These are phyloP conservation scores for Nasonia longicornis DNA, from an alignment of 1,140 invertebrate species.

Conservation along the genomic window DNA sequence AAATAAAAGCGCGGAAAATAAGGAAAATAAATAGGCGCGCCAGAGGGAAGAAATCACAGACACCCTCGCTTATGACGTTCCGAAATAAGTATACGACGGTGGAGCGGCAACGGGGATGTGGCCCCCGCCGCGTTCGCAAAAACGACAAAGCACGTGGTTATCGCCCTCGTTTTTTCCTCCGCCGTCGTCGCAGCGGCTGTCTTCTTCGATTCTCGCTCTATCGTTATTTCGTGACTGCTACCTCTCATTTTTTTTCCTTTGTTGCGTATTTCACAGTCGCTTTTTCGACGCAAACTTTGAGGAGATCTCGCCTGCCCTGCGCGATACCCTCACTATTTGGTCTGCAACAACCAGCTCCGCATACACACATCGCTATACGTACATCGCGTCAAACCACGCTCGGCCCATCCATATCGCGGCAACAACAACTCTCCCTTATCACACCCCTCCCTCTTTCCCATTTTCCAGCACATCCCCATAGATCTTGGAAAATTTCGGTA, in stretches of 20 bases:
- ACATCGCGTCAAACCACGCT: neutral
- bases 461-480: neutral
- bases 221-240: neutral
- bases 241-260: neutral
- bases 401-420: neutral
- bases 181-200: conserved; percentile 1
- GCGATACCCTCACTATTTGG: no score
- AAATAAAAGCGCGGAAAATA: conserved; percentile 24
- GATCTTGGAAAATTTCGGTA: conserved; percentile 30
- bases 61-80: conserved; percentile 39
- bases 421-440: conserved; percentile 24
- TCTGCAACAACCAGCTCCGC: no score
- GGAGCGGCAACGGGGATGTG: no score
- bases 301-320: no score
- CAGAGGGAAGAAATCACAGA: conserved; percentile 42
- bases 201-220: conserved; percentile 24
- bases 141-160: conserved; percentile 41
- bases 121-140: conserved; percentile 22
- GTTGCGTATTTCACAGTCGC: neutral
- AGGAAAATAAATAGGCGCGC: conserved; percentile 44
- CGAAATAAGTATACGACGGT: conserved; percentile 39
- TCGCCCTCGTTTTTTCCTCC: conserved; percentile 23
- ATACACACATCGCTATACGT: no score
- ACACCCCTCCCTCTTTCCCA: neutral
- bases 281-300: neutral